Evolutionary conservation across 2,113 vertebrate genomes (phyloP), one percentile per base, ranked within the genome.

Genomic region (Vimba vimba): DNA sequence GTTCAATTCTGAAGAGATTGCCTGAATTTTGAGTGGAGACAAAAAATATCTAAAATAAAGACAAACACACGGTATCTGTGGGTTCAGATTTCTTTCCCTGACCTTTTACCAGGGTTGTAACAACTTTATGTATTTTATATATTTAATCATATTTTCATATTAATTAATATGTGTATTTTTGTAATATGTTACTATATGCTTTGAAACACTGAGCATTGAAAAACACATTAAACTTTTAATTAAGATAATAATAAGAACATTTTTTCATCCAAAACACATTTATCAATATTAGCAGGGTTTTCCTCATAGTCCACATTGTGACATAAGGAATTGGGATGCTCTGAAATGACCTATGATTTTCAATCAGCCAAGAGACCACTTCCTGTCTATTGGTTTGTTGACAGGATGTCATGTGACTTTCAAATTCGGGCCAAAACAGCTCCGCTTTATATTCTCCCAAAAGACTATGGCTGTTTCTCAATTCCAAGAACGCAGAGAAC

Each of bases 331-430:
- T 79, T 85, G 74, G 10, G 81, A 84, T 50, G 47, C 39, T 85
- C 36, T 13, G 9, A 60, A 50, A 90, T 89, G 75, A 91, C 86
- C 86, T 85, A 64, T 59, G 86, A 88, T 89, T 91, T 91, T 90
- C 90, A 87, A n/a, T 55, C 85, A 88, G 84, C 88, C 87, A 83
- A 75, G 47, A 91, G 91, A 89, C 93, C 93, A 91, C 93, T 94
- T 95, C 94, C 95, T 93, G 89, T 90, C 87, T 89, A 75, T 86
- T 64, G 89, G 90, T 90, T 86, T 80, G 86, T 84, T 52, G 69
- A 88, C 93, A 94, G 94, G 94, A 95, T 94, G 91, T 95, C 91
- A 94, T 90, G 84, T 93, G 92, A 84, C 25, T 45, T 85, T 79
- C 84, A 84, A 92, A 94, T 95, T 92, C 93, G 93, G 92, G 90